Conservation (phyloP, 2,797 vertebrate genomes). For the Paedocypris micromegethes region DNA sequence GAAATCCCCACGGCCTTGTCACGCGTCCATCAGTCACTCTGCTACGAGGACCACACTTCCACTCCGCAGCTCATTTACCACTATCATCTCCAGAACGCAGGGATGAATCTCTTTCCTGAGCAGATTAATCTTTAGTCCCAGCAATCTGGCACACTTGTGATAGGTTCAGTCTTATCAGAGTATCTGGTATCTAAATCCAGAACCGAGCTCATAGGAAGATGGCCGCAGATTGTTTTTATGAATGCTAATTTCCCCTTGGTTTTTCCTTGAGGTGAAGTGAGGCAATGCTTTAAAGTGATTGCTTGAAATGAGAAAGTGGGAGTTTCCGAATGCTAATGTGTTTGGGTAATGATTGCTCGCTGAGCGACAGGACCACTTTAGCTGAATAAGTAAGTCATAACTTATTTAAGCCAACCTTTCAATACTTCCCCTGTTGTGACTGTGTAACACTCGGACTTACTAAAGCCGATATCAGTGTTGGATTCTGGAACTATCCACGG, state of each 20-base stretch:
- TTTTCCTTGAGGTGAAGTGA: constrained; percentile 31
- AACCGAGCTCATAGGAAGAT: constrained; percentile 7
- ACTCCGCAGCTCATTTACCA: constrained; percentile 28
- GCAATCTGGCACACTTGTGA: constrained; percentile 9
- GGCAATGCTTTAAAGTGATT: constrained; percentile 25
- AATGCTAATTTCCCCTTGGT: constrained; percentile 31
- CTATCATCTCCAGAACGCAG: constrained; percentile 25
- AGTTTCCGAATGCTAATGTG: constrained; percentile 8
- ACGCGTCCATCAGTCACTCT: constrained; percentile 15
- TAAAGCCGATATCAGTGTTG: too few species aligned
- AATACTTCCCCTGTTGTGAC: neutral
- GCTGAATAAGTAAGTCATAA: constrained; percentile 13
- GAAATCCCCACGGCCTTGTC: constrained; percentile 5
- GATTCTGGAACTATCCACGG: too few species aligned
- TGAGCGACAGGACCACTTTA: constrained; percentile 8
- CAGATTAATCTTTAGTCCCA: constrained; percentile 27
- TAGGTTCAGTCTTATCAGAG: constrained; percentile 21
- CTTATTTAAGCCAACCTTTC: neutral
- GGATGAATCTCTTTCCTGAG: constrained; percentile 18
- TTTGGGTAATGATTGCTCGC: constrained; percentile 14
- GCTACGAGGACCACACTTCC: constrained; percentile 16
- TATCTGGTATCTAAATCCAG: constrained; percentile 15
- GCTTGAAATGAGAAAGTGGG: constrained; percentile 21
- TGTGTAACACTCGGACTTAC: neutral
- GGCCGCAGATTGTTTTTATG: constrained; percentile 9